Percentiles rank a stretch among this genome's conserved stretches.
Evolutionary conservation across 2,888 invertebrate species (phyloP).

Genomic region (Pyrochroa serraticornis): DNA sequence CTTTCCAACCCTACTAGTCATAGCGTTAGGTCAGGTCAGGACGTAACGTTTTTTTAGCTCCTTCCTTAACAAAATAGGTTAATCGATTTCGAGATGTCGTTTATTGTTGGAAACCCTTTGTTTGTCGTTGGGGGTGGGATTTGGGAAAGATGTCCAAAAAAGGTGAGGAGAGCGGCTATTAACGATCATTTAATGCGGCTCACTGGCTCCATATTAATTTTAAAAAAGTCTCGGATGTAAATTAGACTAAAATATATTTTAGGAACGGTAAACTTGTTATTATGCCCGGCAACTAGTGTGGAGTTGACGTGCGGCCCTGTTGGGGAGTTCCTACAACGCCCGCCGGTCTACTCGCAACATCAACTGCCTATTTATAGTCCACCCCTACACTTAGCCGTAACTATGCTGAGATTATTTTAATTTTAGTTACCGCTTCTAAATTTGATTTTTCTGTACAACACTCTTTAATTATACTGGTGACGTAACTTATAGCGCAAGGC

Average conservation of each 20-base stretch:
- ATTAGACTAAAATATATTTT: constrained; percentile 42
- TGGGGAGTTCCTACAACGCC: constrained; percentile 21
- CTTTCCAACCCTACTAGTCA: too few species aligned
- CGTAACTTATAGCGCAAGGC: constrained; percentile 45
- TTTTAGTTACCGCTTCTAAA: constrained; percentile 54
- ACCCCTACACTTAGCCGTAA: constrained; percentile 51
- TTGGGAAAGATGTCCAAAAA: constrained; percentile 4
- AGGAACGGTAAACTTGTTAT: constrained; percentile 37
- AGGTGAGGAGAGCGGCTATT: constrained; percentile 3
- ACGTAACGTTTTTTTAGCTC: too few species aligned
- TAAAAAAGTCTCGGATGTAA: constrained; percentile 37
- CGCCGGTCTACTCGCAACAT: constrained; percentile 20
- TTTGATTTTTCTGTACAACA: constrained; percentile 50
- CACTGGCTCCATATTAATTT: constrained; percentile 30
- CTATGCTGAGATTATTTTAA: constrained; percentile 54
- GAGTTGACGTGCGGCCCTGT: constrained; percentile 28
- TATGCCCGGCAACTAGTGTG: constrained; percentile 32
- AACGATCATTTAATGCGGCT: not conserved
- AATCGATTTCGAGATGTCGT: too few species aligned
- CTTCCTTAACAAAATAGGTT: too few species aligned
- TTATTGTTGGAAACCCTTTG: too few species aligned
- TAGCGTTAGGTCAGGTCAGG: too few species aligned
- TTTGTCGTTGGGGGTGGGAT: too few species aligned
- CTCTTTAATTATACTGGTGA: constrained; percentile 51
- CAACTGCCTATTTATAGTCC: constrained; percentile 47